Conservation (phyloP, 2,113 vertebrate species). For the Leucosticte australis region DNA sequence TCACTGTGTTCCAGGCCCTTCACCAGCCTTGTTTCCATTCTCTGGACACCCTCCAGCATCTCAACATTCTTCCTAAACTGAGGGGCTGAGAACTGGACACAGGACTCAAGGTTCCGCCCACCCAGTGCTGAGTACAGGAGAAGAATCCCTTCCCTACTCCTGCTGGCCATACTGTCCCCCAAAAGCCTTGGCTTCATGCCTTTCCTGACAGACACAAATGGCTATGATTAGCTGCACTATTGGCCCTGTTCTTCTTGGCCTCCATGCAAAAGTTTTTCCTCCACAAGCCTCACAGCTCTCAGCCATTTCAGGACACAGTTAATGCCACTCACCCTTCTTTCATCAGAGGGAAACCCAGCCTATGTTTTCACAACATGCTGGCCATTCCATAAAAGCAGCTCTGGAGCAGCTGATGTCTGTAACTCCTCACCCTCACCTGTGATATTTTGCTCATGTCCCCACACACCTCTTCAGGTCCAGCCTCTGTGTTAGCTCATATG, state of each 20-base stretch:
- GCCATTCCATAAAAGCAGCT: neutral
- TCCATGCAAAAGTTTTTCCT: neutral
- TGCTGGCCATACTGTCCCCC: neutral
- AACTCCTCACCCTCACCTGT: neutral
- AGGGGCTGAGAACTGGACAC: rapidly evolving
- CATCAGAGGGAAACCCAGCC: neutral
- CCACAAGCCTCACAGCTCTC: neutral
- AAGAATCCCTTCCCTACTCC: neutral
- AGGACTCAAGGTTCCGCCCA: neutral
- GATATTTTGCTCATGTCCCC: neutral
- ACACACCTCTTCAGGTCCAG: neutral
- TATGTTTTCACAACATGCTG: neutral
- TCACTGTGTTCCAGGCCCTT: neutral
- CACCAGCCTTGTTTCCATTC: neutral
- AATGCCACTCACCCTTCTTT: neutral
- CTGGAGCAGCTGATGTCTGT: neutral
- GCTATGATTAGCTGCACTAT: neutral
- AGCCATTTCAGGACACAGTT: neutral
- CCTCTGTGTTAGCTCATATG: neutral
- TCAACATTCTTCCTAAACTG: neutral
- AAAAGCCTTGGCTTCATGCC: neutral
- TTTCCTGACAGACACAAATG: neutral
- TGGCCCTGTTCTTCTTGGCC: neutral
- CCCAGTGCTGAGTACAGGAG: neutral
- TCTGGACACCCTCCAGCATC: neutral